A percentile compares a stretch with the other conserved stretches of the same genome.
These are phyloP conservation scores for Hydropsyche betteni DNA, from an alignment of 2,888 invertebrate genomes.

Conservation along the genomic window DNA sequence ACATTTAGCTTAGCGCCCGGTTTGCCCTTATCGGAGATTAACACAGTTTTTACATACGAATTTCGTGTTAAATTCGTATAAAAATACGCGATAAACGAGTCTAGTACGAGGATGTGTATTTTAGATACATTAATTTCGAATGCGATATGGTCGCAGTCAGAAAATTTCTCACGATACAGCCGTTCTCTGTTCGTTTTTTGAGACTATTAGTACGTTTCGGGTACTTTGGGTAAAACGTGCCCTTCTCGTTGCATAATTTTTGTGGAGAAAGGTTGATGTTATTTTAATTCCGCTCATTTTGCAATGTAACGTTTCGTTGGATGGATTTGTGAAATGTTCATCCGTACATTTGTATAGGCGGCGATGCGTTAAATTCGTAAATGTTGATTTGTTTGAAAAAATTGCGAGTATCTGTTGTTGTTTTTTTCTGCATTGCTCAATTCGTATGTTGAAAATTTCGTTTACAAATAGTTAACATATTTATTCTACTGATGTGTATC, in stretches of 20 bases:
- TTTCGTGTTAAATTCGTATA: conserved; percentile 31
- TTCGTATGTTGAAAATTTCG: background rate
- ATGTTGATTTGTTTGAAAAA: conserved; percentile 21
- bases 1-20: conserved; percentile 27
- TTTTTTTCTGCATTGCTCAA: background rate
- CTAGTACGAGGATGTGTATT: too few relatives aligned
- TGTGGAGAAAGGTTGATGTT: background rate
- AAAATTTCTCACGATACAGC: too few relatives aligned
- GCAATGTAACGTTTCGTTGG: background rate
- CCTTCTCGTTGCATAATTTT: too few relatives aligned
- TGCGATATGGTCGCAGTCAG: too few relatives aligned
- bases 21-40: conserved; percentile 3
- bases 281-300: background rate
- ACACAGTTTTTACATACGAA: conserved; percentile 14
- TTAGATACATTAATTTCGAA: too few relatives aligned
- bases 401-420: background rate
- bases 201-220: too few relatives aligned
- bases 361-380: conserved; percentile 15
- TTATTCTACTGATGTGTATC: too few relatives aligned
- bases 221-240: too few relatives aligned
- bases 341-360: background rate
- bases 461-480: background rate
- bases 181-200: too few relatives aligned
- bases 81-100: conserved; percentile 2
- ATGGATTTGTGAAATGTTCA: background rate